Evolutionary conservation across 2,888 invertebrate genomes (phyloP), one percentile per base, ranked within the genome.

Genomic region (Spilosoma lubricipeda): DNA sequence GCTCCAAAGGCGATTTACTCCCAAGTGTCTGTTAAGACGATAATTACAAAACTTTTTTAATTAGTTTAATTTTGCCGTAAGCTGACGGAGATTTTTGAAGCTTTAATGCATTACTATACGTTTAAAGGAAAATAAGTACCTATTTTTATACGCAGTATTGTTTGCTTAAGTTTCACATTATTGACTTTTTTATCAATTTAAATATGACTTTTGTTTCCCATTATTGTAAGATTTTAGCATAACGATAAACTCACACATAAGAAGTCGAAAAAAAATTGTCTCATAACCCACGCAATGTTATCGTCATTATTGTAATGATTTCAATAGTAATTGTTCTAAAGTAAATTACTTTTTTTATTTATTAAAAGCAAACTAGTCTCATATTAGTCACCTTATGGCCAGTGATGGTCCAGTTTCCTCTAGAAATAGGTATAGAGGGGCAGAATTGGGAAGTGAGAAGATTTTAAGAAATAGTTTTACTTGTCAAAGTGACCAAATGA

Each of bases 41-140:
- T 95, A 95, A 95, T 95, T 95, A 95, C 94, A 94, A 95, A 95
- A 95, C 89, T 95, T 95, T 95, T 95, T 95, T 94, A 95, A 95
- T 95, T 95, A 95, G 93, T 94, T 93, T 92, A 94, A 95, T 94
- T 94, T 94, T 90, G 90, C 91, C 92, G 91, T 94, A 92, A 93
- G 93, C 92, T 88, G 85, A 80, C 80, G 87, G 89, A 92, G 92
- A 93, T 94, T 94, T 94, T 94, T 94, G 92, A 94, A 93, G 93
- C 91, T 93, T 90, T 78, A 89, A 80, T 87, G 85, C 85, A 82
- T 82, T 86, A 87, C 86, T 87, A 88, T 76, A 80, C 77, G 73
- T 77, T 83, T 77, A 74, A 76, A 76, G 69, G 67, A 87, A 83
- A 56, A 64, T 71, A 71, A 72, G 75, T 36, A 78, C 73, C 69